Evolutionary conservation across 1,140 invertebrate genomes (phyloP), one percentile per base, ranked within the genome.

Genomic region (Polypedilum pembai): DNA sequence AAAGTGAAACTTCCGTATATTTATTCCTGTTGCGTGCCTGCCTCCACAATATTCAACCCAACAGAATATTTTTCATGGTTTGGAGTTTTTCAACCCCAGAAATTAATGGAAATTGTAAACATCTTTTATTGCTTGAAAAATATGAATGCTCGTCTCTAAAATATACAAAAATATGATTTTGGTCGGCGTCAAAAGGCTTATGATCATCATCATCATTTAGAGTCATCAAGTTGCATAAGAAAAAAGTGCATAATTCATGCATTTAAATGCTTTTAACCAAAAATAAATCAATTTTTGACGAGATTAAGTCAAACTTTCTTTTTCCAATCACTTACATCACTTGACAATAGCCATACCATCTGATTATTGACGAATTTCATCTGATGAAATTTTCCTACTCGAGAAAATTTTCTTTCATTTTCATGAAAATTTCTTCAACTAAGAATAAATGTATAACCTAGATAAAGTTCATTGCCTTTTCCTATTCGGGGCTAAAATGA

Each of bases 401-500:
- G 45, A 3, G 45, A 56, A 15, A 15, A 15, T 15, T 15, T 56
- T 15, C n/a, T 15, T 56, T 1, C n/a, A 3, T 8, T 15, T 56
- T 12, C 45, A 3, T 56, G 45, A 15, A 56, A 15, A 3, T 56
- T 8, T 12, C n/a, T 1, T 12, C 2, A 12, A 18, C 65, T 69
- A 69, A 69, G 65, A 69, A 69, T 69, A 69, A 69, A 69, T 20
- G 17, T 7, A 18, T 69, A 69, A 69, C 65, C 65, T 21, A 69
- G 65, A 20, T 69, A 69, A 21, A 69, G 65, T 69, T 69, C 65
- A 69, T 69, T 20, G 65, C 65, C 65, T 69, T 20, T 21, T 18
- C 65, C 45, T 56, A 69, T 8, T 69, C 10, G 45, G n/a, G n/a
- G n/a, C n/a, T 17, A 56, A 18, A n/a, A 69, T 20, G 20, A 69